Evolutionary conservation across 1,140 invertebrate species (phyloP).

Genomic region (roundworm (Caenorhabditis elegans)): DNA sequence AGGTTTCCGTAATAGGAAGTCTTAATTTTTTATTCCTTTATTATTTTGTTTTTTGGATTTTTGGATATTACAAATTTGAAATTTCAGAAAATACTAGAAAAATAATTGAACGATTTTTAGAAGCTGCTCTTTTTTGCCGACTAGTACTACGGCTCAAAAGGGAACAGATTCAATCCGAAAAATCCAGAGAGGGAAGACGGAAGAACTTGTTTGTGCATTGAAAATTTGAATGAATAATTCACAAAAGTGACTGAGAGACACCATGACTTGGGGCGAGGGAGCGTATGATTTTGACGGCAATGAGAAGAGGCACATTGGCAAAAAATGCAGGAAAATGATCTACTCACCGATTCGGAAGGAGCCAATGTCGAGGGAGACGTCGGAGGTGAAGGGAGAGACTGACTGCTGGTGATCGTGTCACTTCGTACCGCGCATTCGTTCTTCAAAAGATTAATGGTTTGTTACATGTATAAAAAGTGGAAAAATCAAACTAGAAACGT

Average conservation of each 20-base stretch:
- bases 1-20: constrained; percentile 3
- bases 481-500: neutral
- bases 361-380: neutral
- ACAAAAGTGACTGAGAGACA: neutral
- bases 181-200: no score
- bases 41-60: no score
- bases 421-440: constrained; percentile 25
- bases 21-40: neutral
- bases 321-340: neutral
- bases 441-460: neutral
- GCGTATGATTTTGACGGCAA: neutral
- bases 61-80: no score
- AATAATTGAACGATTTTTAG: no score
- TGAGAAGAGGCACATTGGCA: neutral
- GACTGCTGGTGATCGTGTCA: constrained; percentile 15
- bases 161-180: no score
- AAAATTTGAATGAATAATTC: constrained; percentile 26
- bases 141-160: no score
- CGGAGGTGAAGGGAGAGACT: constrained; percentile 3
- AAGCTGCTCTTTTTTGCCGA: no score
- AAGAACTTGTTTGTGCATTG: neutral
- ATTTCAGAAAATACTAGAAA: no score
- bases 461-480: neutral
- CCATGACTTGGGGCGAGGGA: neutral
- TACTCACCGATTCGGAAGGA: neutral